Conservation (phyloP, 1,140 invertebrate species). For the Lucilia cuprina region DNA sequence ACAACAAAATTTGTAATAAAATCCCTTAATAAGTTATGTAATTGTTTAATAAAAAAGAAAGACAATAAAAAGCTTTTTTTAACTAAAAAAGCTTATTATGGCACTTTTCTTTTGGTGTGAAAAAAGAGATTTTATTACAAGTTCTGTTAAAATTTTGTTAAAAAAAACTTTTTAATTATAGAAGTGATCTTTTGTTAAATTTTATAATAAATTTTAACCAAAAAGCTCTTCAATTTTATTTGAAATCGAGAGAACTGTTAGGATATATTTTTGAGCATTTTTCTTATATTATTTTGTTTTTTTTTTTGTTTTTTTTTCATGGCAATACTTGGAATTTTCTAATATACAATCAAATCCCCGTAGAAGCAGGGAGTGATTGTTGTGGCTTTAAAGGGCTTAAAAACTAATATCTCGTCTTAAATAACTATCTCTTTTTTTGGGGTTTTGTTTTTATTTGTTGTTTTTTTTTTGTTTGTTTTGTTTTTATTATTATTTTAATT, state of each 20-base stretch:
- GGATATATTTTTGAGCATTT: not conserved
- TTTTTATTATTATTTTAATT: constrained; percentile 23
- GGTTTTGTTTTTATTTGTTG: not conserved
- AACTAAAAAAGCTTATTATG: not conserved
- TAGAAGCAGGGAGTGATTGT: constrained; percentile 1
- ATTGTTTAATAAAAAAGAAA: too few relatives aligned
- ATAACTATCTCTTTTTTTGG: constrained; percentile 14
- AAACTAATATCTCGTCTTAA: constrained; percentile 24
- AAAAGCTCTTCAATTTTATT: constrained; percentile 1
- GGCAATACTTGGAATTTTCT: constrained; percentile 27
- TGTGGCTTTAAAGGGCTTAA: constrained; percentile 18
- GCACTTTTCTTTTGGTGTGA: not conserved
- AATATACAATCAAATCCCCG: constrained; percentile 7
- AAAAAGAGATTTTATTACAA: constrained; percentile 2
- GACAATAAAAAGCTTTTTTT: not conserved
- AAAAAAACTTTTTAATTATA: not conserved
- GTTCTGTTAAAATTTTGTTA: not conserved
- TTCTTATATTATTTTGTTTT: not conserved
- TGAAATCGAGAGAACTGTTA: not conserved
- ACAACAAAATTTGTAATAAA: not conserved
- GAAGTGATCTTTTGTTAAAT: constrained; percentile 20
- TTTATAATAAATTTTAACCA: not conserved
- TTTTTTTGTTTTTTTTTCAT: too few relatives aligned
- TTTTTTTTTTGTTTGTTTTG: not conserved
- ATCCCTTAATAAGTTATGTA: constrained; percentile 16